Evolutionary conservation across 1,140 invertebrate genomes (phyloP).

Genomic region (Sweltsa coloradensis): DNA sequence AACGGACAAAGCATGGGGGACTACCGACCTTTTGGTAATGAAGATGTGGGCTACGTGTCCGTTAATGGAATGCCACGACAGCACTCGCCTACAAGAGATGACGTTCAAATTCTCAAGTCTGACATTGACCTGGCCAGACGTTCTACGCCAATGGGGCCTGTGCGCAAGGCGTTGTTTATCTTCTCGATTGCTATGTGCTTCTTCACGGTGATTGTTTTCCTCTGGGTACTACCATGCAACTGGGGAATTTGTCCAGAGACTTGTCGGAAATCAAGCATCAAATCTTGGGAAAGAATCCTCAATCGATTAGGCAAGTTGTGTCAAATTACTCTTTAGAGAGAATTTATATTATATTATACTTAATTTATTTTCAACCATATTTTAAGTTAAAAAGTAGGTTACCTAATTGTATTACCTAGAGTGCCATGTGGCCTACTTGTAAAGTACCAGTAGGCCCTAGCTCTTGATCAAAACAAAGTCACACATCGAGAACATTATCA

Average conservation of each 20-base stretch:
- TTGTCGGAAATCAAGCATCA: constrained; percentile 35
- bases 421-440: too few species aligned
- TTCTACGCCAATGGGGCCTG: constrained; percentile 45
- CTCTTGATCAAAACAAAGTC: too few species aligned
- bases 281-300: constrained; percentile 52
- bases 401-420: too few species aligned
- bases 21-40: constrained; percentile 8
- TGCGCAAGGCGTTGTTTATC: constrained; percentile 48
- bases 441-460: too few species aligned
- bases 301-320: constrained; percentile 46
- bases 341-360: not conserved
- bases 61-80: constrained; percentile 6
- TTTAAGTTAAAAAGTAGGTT: too few species aligned
- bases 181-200: constrained; percentile 54
- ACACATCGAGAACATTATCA: too few species aligned
- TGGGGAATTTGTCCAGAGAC: constrained; percentile 42
- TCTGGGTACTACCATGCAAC: constrained; percentile 63
- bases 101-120: constrained; percentile 10
- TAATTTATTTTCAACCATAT: too few species aligned
- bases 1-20: constrained; percentile 12
- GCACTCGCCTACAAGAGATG: not conserved
- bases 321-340: too few species aligned
- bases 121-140: not conserved
- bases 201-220: constrained; percentile 52
- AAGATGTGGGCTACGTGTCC: constrained; percentile 1